phyloP scores from a whole-genome alignment of 2,888 invertebrate genomes.

The Ptychoptera contaminata region DNA sequence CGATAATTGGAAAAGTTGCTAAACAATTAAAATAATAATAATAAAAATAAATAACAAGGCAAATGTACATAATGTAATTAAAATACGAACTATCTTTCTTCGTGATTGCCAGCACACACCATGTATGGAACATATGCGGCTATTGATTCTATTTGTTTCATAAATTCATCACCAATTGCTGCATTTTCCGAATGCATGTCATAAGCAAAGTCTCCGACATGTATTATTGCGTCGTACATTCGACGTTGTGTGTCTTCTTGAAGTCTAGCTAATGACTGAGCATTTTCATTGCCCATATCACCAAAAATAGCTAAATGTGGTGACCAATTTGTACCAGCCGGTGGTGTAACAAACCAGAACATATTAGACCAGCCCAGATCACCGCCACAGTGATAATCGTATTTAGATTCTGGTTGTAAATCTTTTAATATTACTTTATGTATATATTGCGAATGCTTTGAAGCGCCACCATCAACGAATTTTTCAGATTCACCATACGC shows the following conservation, averaged over 20 bases:
- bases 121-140: slow-evolving; percentile 85
- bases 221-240: slow-evolving; percentile 72
- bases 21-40: slow-evolving; percentile 15
- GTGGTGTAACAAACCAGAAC: slow-evolving; percentile 62
- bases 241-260: slow-evolving; percentile 70
- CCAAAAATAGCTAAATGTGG: slow-evolving; percentile 78
- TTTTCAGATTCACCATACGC: slow-evolving; percentile 39
- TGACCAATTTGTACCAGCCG: slow-evolving; percentile 51
- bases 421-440: slow-evolving; percentile 49
- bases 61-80: background rate
- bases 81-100: slow-evolving; percentile 56
- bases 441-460: slow-evolving; percentile 52
- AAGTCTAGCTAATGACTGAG: slow-evolving; percentile 63
- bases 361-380: slow-evolving; percentile 63
- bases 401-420: slow-evolving; percentile 44
- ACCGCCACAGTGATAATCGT: slow-evolving; percentile 72
- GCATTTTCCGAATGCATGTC: slow-evolving; percentile 76
- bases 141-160: slow-evolving; percentile 79
- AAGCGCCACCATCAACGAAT: slow-evolving; percentile 61
- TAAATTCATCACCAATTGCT: slow-evolving; percentile 76
- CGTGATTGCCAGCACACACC: slow-evolving; percentile 88
- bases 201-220: slow-evolving; percentile 92
- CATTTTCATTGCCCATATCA: slow-evolving; percentile 88
- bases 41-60: background rate
- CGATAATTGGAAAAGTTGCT: slow-evolving; percentile 94